phyloP scores from a whole-genome alignment of 2,888 invertebrate species.

The Sarcophaga caerulescens region DNA sequence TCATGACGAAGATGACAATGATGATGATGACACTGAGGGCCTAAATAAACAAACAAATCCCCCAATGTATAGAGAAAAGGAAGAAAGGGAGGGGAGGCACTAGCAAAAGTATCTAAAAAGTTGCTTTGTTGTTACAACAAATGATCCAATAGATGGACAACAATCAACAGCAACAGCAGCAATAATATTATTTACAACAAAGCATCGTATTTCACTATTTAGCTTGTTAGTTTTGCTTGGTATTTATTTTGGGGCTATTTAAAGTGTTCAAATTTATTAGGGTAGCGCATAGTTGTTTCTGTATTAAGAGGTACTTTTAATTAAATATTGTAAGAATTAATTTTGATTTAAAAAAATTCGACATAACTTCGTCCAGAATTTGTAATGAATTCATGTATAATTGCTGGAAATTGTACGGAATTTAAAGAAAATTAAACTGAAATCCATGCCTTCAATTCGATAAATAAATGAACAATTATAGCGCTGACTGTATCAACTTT shows the following conservation, averaged over 20 bases:
- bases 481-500: too few relatives aligned
- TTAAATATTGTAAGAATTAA: neutral
- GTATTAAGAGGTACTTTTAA: neutral
- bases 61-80: neutral
- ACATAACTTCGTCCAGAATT: neutral
- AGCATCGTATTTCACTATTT: constrained; percentile 35
- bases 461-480: too few relatives aligned
- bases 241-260: neutral
- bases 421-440: too few relatives aligned
- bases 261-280: neutral
- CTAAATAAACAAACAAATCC: constrained; percentile 23
- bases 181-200: constrained; percentile 12
- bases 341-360: neutral
- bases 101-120: constrained; percentile 1
- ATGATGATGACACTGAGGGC: constrained; percentile 13
- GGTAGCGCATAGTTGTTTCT: neutral
- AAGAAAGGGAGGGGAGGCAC: neutral
- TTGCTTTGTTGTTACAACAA: constrained; percentile 6
- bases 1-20: neutral
- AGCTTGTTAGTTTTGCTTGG: neutral
- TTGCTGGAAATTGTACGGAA: too few relatives aligned
- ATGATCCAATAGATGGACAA: constrained; percentile 22
- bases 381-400: too few relatives aligned
- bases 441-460: too few relatives aligned
- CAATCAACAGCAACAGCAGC: constrained; percentile 1